Percentiles rank a stretch among this genome's conserved stretches.
Evolutionary conservation across 2,797 vertebrate genomes (phyloP).

Genomic region (Emydoidea blandingii): DNA sequence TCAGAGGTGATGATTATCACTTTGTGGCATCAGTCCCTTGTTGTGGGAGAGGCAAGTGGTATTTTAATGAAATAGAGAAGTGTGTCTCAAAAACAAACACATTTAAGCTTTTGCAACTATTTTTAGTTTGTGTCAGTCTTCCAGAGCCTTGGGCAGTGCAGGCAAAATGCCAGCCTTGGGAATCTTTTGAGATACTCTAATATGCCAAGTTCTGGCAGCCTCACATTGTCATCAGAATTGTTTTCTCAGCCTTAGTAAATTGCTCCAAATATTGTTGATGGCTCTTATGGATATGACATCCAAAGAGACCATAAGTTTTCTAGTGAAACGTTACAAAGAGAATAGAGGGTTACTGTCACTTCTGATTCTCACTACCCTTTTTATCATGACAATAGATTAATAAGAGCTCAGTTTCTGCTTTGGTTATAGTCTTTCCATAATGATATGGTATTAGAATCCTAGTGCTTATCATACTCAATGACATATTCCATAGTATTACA

Average conservation of each 20-base stretch:
- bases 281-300: slow-evolving; percentile 54
- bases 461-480: slow-evolving; percentile 29
- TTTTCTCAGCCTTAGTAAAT: slow-evolving; percentile 73
- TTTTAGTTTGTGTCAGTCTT: slow-evolving; percentile 74
- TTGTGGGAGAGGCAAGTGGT: slow-evolving; percentile 7
- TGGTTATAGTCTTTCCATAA: slow-evolving; percentile 41
- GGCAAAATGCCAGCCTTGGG: slow-evolving; percentile 75
- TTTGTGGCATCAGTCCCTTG: neutral
- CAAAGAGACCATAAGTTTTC: slow-evolving; percentile 38
- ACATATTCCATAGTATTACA: slow-evolving; percentile 42
- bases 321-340: slow-evolving; percentile 46
- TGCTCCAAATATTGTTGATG: slow-evolving; percentile 47
- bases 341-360: slow-evolving; percentile 53
- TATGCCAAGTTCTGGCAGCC: slow-evolving; percentile 71
- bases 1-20: slow-evolving; percentile 4
- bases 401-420: slow-evolving; percentile 40
- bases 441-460: slow-evolving; percentile 41
- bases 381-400: slow-evolving; percentile 63
- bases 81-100: slow-evolving; percentile 61
- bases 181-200: slow-evolving; percentile 72
- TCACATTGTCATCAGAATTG: slow-evolving; percentile 72
- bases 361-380: slow-evolving; percentile 44
- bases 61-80: slow-evolving; percentile 34
- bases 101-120: slow-evolving; percentile 73
- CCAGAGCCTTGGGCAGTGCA: slow-evolving; percentile 52